phyloP scores from a whole-genome alignment of 1,140 invertebrate genomes.

The Drosophila lini region DNA sequence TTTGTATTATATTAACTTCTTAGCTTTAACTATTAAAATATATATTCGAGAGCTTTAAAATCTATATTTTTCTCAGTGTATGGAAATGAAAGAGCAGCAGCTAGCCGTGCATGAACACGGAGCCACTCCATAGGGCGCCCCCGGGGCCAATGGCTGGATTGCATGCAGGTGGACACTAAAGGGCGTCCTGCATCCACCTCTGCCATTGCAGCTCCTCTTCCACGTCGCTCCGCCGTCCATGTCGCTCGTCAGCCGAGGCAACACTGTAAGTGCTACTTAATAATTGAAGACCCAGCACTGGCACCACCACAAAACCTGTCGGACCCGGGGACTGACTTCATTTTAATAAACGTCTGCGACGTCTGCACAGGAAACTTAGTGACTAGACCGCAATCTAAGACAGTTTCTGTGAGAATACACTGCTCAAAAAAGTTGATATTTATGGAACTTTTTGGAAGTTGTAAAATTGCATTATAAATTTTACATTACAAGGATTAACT shows the following conservation, averaged over 20 bases:
- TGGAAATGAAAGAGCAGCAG: constrained; percentile 38
- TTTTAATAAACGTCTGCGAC: constrained; percentile 55
- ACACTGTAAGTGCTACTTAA: constrained; percentile 51
- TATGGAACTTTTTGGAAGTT: no score
- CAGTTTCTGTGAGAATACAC: constrained; percentile 12
- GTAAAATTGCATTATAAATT: neutral
- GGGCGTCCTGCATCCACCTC: constrained; percentile 39
- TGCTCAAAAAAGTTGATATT: neutral
- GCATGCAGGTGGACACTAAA: constrained; percentile 67
- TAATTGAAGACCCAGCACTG: constrained; percentile 45
- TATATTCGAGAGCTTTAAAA: no score
- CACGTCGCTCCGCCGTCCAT: neutral
- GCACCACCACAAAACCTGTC: constrained; percentile 42
- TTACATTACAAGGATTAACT: neutral
- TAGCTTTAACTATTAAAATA: neutral
- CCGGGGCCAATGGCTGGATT: constrained; percentile 62
- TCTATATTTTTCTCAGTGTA: constrained; percentile 5
- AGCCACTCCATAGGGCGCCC: constrained; percentile 51
- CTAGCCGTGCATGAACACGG: constrained; percentile 24
- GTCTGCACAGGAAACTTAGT: constrained; percentile 53
- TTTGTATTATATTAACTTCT: neutral
- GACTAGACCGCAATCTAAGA: constrained; percentile 51
- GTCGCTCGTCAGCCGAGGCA: constrained; percentile 16
- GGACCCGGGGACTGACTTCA: constrained; percentile 40
- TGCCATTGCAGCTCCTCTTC: neutral